Conservation (phyloP, 2,113 vertebrate species). For the Sander lucioperca region DNA sequence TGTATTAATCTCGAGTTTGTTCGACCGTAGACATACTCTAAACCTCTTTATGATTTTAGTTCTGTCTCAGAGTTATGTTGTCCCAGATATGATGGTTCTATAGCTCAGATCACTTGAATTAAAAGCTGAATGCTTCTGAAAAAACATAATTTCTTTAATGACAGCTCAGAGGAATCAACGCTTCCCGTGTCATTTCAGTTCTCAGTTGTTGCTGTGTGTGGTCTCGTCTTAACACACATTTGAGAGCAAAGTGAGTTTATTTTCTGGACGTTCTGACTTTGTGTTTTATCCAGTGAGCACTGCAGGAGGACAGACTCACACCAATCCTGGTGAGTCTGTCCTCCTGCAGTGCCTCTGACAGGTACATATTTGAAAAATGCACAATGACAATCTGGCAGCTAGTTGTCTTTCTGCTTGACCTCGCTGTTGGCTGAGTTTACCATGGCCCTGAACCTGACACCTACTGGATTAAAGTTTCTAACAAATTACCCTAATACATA, state of each 20-base stretch:
- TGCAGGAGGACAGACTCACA: conserved; percentile 23
- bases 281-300: neutral
- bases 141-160: neutral
- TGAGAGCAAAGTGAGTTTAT: neutral
- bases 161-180: neutral
- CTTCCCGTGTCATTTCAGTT: neutral
- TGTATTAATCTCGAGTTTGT: neutral
- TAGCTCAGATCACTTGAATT: conserved; percentile 13
- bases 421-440: conserved; percentile 3
- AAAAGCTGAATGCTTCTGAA: neutral
- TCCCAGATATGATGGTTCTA: neutral
- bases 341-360: conserved; percentile 13
- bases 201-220: neutral
- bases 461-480: neutral
- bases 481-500: neutral
- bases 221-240: neutral
- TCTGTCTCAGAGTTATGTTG: neutral
- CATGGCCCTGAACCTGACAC: neutral
- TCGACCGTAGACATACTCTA: neutral
- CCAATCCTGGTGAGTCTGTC: neutral
- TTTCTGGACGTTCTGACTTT: neutral
- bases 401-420: conserved; percentile 3
- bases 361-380: conserved; percentile 19
- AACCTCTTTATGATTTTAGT: neutral
- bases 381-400: conserved; percentile 13